Percentiles rank a stretch among this genome's conserved stretches.
phyloP scores from a whole-genome alignment of 2,797 vertebrate species.

The Gadopsis marmoratus region DNA sequence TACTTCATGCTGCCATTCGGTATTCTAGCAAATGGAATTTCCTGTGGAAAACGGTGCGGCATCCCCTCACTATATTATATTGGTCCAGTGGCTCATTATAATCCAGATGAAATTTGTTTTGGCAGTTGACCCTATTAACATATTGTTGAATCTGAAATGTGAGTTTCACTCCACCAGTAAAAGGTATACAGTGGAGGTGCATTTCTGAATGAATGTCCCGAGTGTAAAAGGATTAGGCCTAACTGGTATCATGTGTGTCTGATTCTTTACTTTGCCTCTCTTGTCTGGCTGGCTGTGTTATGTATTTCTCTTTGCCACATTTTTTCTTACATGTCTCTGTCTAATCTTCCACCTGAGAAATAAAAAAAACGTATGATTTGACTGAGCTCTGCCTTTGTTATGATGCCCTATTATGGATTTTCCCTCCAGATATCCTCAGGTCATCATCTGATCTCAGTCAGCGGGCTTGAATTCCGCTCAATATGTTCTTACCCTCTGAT shows the following conservation, averaged over 20 bases:
- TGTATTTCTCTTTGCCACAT: constrained; percentile 5
- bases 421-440: constrained; percentile 69
- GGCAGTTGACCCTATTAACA: constrained; percentile 31
- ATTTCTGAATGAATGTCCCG: constrained; percentile 13
- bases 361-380: constrained; percentile 48
- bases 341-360: constrained; percentile 58
- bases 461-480: constrained; percentile 70
- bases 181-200: background rate
- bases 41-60: constrained; percentile 44
- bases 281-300: background rate
- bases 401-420: constrained; percentile 75
- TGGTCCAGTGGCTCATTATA: constrained; percentile 33
- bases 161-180: constrained; percentile 16
- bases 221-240: constrained; percentile 26
- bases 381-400: constrained; percentile 60
- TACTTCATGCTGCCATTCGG: constrained; percentile 35
- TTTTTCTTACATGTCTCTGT: constrained; percentile 28
- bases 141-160: constrained; percentile 23
- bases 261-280: constrained; percentile 17
- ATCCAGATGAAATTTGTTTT: constrained; percentile 53
- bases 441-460: constrained; percentile 82
- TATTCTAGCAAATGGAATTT: constrained; percentile 53
- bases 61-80: constrained; percentile 13
- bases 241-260: background rate
- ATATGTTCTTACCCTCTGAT: constrained; percentile 71